Evolutionary conservation across 2,888 invertebrate species (phyloP), one percentile per base, ranked within the genome.

Genomic region (Dione vanillae): DNA sequence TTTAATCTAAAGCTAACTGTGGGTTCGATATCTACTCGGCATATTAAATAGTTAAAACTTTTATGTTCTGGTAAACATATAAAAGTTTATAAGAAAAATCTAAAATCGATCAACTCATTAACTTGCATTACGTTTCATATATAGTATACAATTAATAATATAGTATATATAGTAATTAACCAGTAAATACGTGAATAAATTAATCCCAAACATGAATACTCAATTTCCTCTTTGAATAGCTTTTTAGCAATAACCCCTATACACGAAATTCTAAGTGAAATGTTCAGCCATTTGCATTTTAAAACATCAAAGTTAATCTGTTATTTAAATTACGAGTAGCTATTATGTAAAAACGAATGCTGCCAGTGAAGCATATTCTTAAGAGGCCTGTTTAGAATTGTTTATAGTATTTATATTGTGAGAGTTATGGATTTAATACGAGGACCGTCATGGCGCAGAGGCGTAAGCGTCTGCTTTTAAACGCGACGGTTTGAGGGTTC

Each of bases 181-280:
- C 11, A 16, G 37, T 35, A 37, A 64, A 64, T 19, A 37, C 61
- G 27, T 67, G 35, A 51, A 52, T 43, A 61, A 41, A 19, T 61
- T 61, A 58, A 51, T 51, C 41, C 27, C 51, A 59, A 61, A 59
- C 67, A 8, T 12, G 51, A 61, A 61, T 61, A 51, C n/a, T 35
- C 67, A 67, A 67, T 67, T 67, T 67, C 61, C 19, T n/a, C 35
- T 43, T 37, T 47, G 37, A 49, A 64, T 40, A 40, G 49, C 37
- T 49, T 49, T 45, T 64, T 41, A 43, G 27, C 45, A 27, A 27
- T 45, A 61, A 45, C 2, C 27, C 35, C 14, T 27, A 11, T 43
- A 27, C 27, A 43, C 2, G n/a, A 59, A 59, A 27, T 61, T 45
- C 27, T 27, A 45, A 16, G 27, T 7, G 11, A 40, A 56, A 56